phyloP scores from a whole-genome alignment of 1,140 invertebrate species.

The Brachionus koreanus region DNA sequence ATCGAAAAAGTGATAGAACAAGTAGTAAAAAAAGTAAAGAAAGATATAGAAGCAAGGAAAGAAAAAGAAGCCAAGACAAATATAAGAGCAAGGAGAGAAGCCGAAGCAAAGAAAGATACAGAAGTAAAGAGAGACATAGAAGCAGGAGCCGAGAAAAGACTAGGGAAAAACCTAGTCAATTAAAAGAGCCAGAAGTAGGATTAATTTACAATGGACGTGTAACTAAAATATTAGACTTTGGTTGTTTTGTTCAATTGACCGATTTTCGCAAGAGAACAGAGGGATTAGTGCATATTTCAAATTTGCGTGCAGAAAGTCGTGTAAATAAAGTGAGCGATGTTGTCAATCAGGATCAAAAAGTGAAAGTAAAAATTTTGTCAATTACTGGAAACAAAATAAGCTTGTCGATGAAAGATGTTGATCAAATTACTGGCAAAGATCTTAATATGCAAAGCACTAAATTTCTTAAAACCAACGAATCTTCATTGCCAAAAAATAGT shows the following conservation, averaged over 20 bases:
- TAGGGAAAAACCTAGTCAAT: conserved; percentile 52
- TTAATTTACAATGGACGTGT: conserved; percentile 88
- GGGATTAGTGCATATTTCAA: conserved; percentile 95
- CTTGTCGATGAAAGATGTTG: conserved; percentile 96
- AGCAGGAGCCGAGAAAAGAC: conserved; percentile 46
- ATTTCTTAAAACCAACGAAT: conserved; percentile 49
- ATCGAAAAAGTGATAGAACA: conserved; percentile 42
- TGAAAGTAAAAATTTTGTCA: conserved; percentile 71
- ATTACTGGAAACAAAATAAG: conserved; percentile 88
- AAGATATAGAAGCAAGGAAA: background rate
- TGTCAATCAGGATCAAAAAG: conserved; percentile 80
- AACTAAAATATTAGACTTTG: conserved; percentile 90
- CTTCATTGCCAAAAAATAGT: conserved; percentile 68
- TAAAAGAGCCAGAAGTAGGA: conserved; percentile 61
- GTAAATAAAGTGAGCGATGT: conserved; percentile 92
- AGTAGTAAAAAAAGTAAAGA: conserved; percentile 46
- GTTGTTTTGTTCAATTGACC: conserved; percentile 93
- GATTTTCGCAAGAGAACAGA: conserved; percentile 68
- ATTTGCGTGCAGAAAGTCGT: conserved; percentile 74
- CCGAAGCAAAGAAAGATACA: background rate
- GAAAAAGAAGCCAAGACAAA: conserved; percentile 52
- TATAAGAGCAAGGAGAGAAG: conserved; percentile 58
- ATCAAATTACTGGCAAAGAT: conserved; percentile 88
- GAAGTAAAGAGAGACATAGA: conserved; percentile 40
- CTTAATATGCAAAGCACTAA: conserved; percentile 68